phyloP scores from a whole-genome alignment of 2,113 vertebrate genomes.

The Notothenia coriiceps region DNA sequence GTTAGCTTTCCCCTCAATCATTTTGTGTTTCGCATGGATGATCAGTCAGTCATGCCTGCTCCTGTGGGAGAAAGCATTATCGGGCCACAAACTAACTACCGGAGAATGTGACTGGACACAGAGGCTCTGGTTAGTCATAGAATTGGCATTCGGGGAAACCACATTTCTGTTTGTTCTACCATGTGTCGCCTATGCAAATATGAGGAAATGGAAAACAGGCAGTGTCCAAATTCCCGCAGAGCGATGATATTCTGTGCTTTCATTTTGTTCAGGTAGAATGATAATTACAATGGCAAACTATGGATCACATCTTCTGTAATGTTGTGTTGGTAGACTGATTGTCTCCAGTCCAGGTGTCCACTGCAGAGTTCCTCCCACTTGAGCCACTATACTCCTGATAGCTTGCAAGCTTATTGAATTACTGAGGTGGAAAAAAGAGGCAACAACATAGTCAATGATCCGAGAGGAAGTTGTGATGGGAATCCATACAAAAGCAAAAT shows the following conservation, averaged over 20 bases:
- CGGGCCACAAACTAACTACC: constrained; percentile 42
- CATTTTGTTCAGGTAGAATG: constrained; percentile 9
- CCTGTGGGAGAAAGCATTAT: constrained; percentile 19
- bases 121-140: constrained; percentile 11
- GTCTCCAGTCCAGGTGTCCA: constrained; percentile 57
- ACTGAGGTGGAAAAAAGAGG: constrained; percentile 46
- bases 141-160: constrained; percentile 12
- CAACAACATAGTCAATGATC: not conserved
- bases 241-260: not conserved
- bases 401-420: constrained; percentile 59
- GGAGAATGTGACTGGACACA: constrained; percentile 34
- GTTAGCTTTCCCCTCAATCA: constrained; percentile 47
- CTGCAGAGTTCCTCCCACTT: constrained; percentile 13
- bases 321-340: constrained; percentile 59
- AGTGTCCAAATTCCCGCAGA: not conserved
- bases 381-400: constrained; percentile 52
- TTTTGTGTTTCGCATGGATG: constrained; percentile 37
- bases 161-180: constrained; percentile 19
- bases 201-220: constrained; percentile 6
- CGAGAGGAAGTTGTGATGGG: constrained; percentile 21
- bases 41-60: constrained; percentile 28
- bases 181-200: constrained; percentile 28
- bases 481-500: not conserved
- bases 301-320: constrained; percentile 57
- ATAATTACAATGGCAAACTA: constrained; percentile 32